Conservation (phyloP, 2,797 vertebrate genomes). For the Parambassis ranga region DNA sequence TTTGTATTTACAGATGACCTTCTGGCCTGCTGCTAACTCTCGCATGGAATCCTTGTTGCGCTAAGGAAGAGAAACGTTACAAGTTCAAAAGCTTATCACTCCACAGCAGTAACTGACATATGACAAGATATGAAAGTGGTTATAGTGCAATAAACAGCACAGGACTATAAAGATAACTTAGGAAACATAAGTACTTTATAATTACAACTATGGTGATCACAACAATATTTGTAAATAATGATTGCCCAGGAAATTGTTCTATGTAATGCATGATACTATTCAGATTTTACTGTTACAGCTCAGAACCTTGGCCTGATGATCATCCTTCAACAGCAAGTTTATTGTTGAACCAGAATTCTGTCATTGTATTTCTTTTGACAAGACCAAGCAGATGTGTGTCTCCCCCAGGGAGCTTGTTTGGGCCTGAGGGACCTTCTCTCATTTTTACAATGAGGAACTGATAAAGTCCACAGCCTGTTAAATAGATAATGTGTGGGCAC, state of each 20-base stretch:
- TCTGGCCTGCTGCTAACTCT: slow-evolving; percentile 87
- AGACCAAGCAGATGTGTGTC: slow-evolving; percentile 4
- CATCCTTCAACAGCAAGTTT: no score
- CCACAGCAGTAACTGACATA: neutral
- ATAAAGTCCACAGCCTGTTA: neutral
- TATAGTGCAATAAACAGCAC: neutral
- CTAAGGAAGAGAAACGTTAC: slow-evolving; percentile 58
- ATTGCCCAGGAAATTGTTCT: neutral
- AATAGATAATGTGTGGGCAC: neutral
- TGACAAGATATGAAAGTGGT: neutral
- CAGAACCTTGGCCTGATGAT: no score
- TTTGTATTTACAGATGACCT: slow-evolving; percentile 95
- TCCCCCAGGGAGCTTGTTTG: no score
- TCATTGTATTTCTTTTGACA: neutral
- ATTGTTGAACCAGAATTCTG: neutral
- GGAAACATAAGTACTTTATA: no score
- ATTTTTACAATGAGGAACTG: neutral
- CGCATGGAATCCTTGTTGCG: slow-evolving; percentile 85
- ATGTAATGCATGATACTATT: no score
- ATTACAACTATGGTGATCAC: no score
- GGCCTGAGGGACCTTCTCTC: no score
- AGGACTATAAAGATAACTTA: neutral
- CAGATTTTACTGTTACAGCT: no score
- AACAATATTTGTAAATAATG: neutral
- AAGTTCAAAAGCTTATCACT: neutral